phyloP scores from a whole-genome alignment of 2,113 vertebrate species.

The Falcunculus frontatus region DNA sequence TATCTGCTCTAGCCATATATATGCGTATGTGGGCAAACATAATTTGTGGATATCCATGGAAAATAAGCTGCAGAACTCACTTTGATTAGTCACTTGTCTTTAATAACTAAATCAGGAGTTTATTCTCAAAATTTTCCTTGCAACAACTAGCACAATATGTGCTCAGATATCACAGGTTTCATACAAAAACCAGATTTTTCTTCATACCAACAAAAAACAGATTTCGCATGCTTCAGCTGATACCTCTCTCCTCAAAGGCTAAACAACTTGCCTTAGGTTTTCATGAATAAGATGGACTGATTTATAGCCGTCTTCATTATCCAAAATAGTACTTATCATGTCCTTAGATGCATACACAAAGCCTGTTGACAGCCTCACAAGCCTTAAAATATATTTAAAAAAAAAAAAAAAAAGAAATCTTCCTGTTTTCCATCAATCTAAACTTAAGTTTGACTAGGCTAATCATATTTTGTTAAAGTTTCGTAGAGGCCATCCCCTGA shows the following conservation, averaged over 20 bases:
- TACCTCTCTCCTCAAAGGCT: not conserved
- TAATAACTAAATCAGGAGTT: not conserved
- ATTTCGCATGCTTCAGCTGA: not conserved
- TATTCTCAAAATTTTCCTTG: not conserved
- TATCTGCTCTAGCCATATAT: not conserved
- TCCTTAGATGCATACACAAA: not conserved
- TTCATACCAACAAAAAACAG: not conserved
- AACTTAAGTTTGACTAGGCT: not conserved
- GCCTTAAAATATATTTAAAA: not conserved
- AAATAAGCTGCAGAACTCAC: not conserved
- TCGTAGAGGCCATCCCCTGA: not conserved
- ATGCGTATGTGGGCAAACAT: not conserved
- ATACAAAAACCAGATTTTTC: not conserved
- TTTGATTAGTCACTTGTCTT: not conserved
- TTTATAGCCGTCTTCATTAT: not conserved
- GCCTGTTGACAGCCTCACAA: not conserved
- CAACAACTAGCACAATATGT: not conserved
- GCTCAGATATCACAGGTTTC: not conserved
- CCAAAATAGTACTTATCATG: rapidly evolving
- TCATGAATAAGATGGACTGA: not conserved
- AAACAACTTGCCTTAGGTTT: not conserved
- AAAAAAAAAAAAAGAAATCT: not conserved
- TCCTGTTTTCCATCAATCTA: not conserved
- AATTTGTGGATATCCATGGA: not conserved
- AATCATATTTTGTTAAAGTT: not conserved